Evolutionary conservation across 2,888 invertebrate species (phyloP), one percentile per base, ranked within the genome.

Genomic region (Heliconius ismenius): DNA sequence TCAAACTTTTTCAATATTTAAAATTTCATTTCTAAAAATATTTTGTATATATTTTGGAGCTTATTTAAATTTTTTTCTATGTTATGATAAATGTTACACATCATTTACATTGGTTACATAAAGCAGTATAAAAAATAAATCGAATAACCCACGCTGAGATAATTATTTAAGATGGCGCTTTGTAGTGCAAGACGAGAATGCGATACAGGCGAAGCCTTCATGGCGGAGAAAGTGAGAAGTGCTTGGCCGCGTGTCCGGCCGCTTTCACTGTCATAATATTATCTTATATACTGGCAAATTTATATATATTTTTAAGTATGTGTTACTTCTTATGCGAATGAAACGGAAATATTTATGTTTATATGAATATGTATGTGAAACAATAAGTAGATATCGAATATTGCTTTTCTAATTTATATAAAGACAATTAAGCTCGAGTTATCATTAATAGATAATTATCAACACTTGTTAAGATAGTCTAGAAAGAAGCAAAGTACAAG

Each of bases 151-250:
- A 39, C 36, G 24, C 15, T 26, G 26, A 26, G 26, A 26, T 26
- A 26, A 26, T 26, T 26, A 26, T 26, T 26, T 26, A 26, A 26
- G 26, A 26, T 26, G 26, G 26, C 26, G 26, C 26, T 26, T 26
- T 26, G 26, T 26, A 76, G 74, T 67, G 74, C 74, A 65, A 62
- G 77, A 73, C 77, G 67, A 73, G 77, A 70, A 67, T 72, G 54
- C 49, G 75, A 36, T 73, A 63, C 69, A 63, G 62, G 26, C 72
- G 54, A 67, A 77, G 73, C 73, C 74, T 76, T 69, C 58, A 63
- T 32, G 10, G 36, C 54, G 76, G 79, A 74, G 79, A 79, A 79
- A 79, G 79, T 79, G 73, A 60, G 49, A 77, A 79, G 62, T 77
- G 67, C 76, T 70, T 69, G 75, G 75, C 73, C 32, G 77, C 69